Evolutionary conservation across 2,113 vertebrate genomes (phyloP).

Genomic region (zebrafish (Danio rerio)): DNA sequence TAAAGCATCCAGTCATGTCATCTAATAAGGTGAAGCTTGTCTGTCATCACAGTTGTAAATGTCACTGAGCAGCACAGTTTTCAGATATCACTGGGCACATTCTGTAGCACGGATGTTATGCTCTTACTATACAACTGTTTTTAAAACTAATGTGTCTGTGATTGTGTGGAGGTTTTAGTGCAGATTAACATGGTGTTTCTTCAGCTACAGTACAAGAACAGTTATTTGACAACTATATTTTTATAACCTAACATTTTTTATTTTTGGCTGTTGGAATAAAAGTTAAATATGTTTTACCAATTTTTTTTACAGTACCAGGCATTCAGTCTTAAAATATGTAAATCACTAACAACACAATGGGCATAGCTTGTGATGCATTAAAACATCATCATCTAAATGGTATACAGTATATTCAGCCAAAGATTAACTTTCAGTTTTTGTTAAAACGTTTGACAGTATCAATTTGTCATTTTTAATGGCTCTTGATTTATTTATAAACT

Average conservation of each 20-base stretch:
- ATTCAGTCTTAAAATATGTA: not conserved
- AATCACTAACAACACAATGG: not conserved
- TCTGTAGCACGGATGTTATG: conserved; percentile 35
- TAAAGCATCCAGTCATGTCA: conserved; percentile 31
- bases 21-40: conserved; percentile 58
- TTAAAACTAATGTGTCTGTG: conserved; percentile 27
- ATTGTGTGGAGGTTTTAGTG: not conserved
- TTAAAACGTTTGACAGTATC: not conserved
- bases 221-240: not conserved
- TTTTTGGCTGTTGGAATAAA: too few relatives aligned
- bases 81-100: conserved; percentile 13
- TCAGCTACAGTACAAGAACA: not conserved
- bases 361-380: too few relatives aligned
- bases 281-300: not conserved
- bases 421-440: too few relatives aligned
- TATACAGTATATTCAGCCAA: too few relatives aligned
- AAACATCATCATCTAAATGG: too few relatives aligned
- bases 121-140: not conserved
- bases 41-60: conserved; percentile 28
- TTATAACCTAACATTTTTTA: not conserved
- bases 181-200: conserved; percentile 14
- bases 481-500: too few relatives aligned
- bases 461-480: not conserved
- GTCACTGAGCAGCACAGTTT: conserved; percentile 40
- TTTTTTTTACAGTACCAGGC: not conserved